Evolutionary conservation across 2,797 vertebrate genomes (phyloP).

Genomic region (Streptopelia turtur): DNA sequence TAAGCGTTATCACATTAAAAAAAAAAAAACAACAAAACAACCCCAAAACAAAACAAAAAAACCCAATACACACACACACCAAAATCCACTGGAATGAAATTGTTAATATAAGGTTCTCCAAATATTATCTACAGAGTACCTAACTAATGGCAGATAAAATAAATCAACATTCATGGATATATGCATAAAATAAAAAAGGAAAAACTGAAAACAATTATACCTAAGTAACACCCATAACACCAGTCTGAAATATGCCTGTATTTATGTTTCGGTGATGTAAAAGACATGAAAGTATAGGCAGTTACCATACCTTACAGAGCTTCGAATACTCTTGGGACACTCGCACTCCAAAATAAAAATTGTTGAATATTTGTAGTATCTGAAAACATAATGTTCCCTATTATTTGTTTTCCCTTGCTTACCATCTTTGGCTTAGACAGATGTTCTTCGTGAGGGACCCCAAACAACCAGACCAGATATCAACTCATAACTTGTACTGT

Average conservation of each 20-base stretch:
- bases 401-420: not conserved
- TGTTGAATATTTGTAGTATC: not conserved
- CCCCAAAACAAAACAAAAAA: not conserved
- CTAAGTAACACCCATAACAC: not conserved
- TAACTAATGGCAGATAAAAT: not conserved
- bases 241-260: not conserved
- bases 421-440: not conserved
- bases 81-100: not conserved
- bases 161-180: not conserved
- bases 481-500: not conserved
- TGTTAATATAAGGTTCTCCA: not conserved
- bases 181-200: not conserved
- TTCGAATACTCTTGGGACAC: not conserved
- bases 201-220: not conserved
- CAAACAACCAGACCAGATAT: not conserved
- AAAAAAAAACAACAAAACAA: not conserved
- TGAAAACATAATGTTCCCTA: not conserved
- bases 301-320: not conserved
- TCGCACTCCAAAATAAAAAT: not conserved
- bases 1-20: not conserved
- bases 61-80: no score
- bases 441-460: not conserved
- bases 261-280: not conserved
- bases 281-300: not conserved
- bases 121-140: not conserved